phyloP scores from a whole-genome alignment of 2,888 invertebrate genomes.

The Rhingia rostrata region DNA sequence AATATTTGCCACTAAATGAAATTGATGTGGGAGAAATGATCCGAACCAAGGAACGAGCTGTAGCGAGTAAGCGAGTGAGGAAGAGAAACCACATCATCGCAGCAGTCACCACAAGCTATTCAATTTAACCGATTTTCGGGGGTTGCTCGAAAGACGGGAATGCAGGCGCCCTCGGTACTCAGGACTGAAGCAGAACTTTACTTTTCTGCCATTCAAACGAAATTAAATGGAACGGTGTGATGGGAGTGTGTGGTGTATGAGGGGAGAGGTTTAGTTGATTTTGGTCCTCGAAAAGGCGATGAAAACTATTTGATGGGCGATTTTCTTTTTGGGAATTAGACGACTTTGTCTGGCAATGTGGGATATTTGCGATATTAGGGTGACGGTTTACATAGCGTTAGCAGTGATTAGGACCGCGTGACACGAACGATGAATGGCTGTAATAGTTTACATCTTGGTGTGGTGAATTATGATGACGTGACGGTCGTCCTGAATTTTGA shows the following conservation, averaged over 20 bases:
- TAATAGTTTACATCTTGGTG: slow-evolving; percentile 37
- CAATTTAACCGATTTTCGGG: slow-evolving; percentile 62
- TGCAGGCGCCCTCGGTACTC: neutral
- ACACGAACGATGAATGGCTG: slow-evolving; percentile 46
- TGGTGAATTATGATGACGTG: slow-evolving; percentile 42
- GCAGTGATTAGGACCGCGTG: slow-evolving; percentile 55
- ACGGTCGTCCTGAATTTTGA: slow-evolving; percentile 36
- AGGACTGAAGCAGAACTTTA: slow-evolving; percentile 12
- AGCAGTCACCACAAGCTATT: slow-evolving; percentile 68
- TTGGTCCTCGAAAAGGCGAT: slow-evolving; percentile 57
- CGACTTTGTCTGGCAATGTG: slow-evolving; percentile 38
- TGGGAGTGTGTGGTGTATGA: neutral
- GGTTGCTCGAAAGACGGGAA: neutral
- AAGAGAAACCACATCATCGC: slow-evolving; percentile 60
- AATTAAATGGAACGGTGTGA: slow-evolving; percentile 52
- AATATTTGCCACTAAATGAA: slow-evolving; percentile 74
- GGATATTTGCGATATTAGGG: slow-evolving; percentile 41
- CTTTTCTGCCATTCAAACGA: slow-evolving; percentile 45
- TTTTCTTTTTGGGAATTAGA: slow-evolving; percentile 45
- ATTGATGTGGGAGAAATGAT: slow-evolving; percentile 70
- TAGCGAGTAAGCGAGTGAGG: slow-evolving; percentile 31
- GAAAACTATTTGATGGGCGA: slow-evolving; percentile 67
- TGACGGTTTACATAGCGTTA: slow-evolving; percentile 31
- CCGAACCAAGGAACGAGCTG: slow-evolving; percentile 37
- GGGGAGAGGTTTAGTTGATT: slow-evolving; percentile 48